Evolutionary conservation across 2,113 vertebrate species (phyloP).

Genomic region (Pampusana beccarii): DNA sequence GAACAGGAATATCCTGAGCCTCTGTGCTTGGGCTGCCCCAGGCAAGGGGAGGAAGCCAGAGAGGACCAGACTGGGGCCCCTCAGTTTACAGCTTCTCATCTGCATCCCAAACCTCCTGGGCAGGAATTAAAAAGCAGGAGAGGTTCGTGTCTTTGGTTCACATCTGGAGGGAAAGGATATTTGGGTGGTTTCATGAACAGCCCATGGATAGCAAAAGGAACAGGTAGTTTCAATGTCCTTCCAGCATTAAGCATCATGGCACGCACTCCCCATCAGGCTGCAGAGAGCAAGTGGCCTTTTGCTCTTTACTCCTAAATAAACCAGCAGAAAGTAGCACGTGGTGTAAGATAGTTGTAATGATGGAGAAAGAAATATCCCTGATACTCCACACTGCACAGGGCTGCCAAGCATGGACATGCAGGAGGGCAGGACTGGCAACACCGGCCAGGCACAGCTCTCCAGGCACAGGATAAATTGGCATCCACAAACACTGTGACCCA

Average conservation of each 20-base stretch:
- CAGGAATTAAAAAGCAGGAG: background rate
- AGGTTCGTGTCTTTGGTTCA: background rate
- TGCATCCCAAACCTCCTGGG: background rate
- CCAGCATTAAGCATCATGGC: background rate
- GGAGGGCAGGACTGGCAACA: background rate
- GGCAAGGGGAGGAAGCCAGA: background rate
- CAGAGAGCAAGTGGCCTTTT: background rate
- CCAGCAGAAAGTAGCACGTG: background rate
- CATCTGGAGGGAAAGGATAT: background rate
- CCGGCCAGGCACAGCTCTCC: accelerated
- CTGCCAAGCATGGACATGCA: background rate
- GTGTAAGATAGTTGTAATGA: background rate
- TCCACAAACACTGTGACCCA: background rate
- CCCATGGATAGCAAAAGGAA: background rate
- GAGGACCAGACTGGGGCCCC: background rate
- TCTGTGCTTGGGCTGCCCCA: background rate
- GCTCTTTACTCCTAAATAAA: background rate
- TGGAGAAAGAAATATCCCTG: background rate
- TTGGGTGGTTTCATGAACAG: background rate
- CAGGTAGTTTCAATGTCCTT: background rate
- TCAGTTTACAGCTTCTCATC: background rate
- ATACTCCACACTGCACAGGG: background rate
- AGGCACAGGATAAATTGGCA: background rate
- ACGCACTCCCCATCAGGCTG: background rate
- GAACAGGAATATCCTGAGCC: background rate